Percentiles rank a stretch among this genome's conserved stretches.
Conservation (phyloP, 2,888 invertebrate species). For the Microctonus brassicae region DNA sequence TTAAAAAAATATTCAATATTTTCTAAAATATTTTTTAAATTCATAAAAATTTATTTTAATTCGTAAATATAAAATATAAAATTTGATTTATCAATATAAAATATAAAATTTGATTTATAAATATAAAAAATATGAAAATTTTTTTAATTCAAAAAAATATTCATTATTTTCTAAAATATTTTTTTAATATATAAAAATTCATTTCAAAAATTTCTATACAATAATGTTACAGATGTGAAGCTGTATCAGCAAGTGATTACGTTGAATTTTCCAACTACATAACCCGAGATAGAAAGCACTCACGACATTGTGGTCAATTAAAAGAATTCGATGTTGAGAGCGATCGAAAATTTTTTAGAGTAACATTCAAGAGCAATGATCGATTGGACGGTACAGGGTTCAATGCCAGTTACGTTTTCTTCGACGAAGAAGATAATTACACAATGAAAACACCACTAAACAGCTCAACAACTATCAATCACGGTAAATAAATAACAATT, state of each 20-base stretch:
- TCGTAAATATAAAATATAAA: too few species aligned
- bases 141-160: too few species aligned
- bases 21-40: too few species aligned
- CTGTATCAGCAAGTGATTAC: slow-evolving; percentile 92
- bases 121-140: too few species aligned
- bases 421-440: slow-evolving; percentile 77
- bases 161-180: too few species aligned
- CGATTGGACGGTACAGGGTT: slow-evolving; percentile 95
- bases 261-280: slow-evolving; percentile 96
- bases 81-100: too few species aligned
- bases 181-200: too few species aligned
- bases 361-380: slow-evolving; percentile 94
- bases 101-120: too few species aligned
- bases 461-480: slow-evolving; percentile 15
- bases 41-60: too few species aligned
- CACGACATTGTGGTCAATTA: slow-evolving; percentile 89
- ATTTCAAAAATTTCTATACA: too few species aligned
- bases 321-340: slow-evolving; percentile 87
- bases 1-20: too few species aligned
- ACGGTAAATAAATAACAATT: too few species aligned
- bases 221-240: slow-evolving; percentile 82
- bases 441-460: slow-evolving; percentile 69
- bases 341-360: slow-evolving; percentile 92
- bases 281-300: slow-evolving; percentile 89
- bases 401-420: slow-evolving; percentile 90